These are phyloP conservation scores for Typhlomys cinereus DNA, from an alignment of 2,113 vertebrate species.

Conservation along the genomic window DNA sequence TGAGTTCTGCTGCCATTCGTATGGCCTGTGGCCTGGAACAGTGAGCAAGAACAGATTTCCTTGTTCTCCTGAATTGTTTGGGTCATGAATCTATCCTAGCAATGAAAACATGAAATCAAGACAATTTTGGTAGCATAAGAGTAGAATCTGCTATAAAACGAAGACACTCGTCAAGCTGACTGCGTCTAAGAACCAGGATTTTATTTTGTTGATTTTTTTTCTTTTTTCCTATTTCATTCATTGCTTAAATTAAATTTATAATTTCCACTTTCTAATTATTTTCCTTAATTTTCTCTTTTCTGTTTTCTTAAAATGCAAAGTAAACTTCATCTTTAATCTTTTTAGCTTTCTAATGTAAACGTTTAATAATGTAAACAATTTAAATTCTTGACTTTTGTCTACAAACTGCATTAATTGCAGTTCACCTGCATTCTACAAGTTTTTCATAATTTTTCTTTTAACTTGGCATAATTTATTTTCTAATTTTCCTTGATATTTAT, in stretches of 20 bases:
- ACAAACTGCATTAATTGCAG: rapidly evolving
- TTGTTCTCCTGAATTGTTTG: no score
- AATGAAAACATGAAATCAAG: no score
- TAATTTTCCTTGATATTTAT: neutral
- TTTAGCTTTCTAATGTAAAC: neutral
- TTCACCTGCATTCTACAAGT: neutral
- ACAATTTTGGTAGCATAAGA: no score
- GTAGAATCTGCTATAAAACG: no score
- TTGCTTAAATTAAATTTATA: neutral
- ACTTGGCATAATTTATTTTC: neutral
- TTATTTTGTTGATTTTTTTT: neutral
- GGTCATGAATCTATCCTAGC: no score
- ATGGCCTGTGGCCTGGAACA: no score
- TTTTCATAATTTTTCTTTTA: neutral
- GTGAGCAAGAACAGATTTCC: no score
- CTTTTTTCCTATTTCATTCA: neutral
- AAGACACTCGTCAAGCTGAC: neutral
- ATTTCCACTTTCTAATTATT: neutral
- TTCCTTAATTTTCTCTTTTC: neutral
- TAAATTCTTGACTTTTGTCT: neutral
- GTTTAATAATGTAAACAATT: neutral
- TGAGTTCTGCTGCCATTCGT: no score
- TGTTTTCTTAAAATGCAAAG: neutral
- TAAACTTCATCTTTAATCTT: neutral
- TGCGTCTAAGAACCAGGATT: neutral